Evolutionary conservation across 2,888 invertebrate genomes (phyloP).

Genomic region (Noctua fimbriata): DNA sequence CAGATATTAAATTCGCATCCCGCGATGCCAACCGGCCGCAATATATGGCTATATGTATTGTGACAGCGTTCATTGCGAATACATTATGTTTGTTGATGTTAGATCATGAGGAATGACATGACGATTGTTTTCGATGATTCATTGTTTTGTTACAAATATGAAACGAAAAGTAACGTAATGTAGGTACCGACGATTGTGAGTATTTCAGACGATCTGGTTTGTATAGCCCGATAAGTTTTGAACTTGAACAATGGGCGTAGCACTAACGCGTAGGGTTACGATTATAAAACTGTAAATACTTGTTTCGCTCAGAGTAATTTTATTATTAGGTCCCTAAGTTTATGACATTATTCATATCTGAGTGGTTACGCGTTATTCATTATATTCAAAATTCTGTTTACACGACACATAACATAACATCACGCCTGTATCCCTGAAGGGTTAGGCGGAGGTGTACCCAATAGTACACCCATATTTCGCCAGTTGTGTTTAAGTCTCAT

Average conservation of each 20-base stretch:
- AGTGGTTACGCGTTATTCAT: too few relatives aligned
- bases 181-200: too few relatives aligned
- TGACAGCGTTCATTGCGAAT: slow-evolving; percentile 68
- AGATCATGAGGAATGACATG: slow-evolving; percentile 53
- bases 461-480: too few relatives aligned
- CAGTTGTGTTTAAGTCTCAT: too few relatives aligned
- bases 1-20: slow-evolving; percentile 89
- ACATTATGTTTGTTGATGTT: slow-evolving; percentile 68
- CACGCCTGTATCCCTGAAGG: too few relatives aligned
- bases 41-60: slow-evolving; percentile 77
- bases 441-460: too few relatives aligned
- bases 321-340: not conserved
- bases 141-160: slow-evolving; percentile 12
- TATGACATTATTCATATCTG: not conserved
- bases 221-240: not conserved
- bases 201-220: not conserved
- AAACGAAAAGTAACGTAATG: not conserved
- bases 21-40: slow-evolving; percentile 80
- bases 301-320: not conserved
- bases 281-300: not conserved
- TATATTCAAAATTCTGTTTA: too few relatives aligned
- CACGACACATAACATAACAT: too few relatives aligned
- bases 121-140: slow-evolving; percentile 30
- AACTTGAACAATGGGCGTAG: not conserved
- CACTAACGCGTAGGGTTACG: not conserved